These are phyloP conservation scores for Hippocampus zosterae DNA, from an alignment of 2,113 vertebrate genomes.

Conservation along the genomic window DNA sequence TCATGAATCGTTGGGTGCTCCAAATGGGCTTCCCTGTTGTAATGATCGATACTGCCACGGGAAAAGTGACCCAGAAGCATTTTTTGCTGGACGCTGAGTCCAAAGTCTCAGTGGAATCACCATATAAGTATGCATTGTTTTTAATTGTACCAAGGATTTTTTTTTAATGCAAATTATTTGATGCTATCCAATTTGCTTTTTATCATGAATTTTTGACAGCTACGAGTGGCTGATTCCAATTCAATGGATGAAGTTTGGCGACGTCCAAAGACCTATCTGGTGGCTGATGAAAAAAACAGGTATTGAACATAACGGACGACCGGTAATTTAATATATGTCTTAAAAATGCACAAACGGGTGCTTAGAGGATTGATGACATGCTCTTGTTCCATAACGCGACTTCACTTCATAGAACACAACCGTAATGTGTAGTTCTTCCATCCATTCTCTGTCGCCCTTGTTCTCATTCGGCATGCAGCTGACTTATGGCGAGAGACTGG, in stretches of 20 bases:
- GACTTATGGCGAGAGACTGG: too few species aligned
- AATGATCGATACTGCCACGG: conserved; percentile 69
- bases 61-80: conserved; percentile 73
- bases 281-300: conserved; percentile 63
- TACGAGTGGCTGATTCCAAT: conserved; percentile 63
- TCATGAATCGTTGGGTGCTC: conserved; percentile 88
- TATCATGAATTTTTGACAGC: conserved; percentile 16
- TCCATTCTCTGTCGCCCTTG: too few species aligned
- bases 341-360: too few species aligned
- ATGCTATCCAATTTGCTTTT: not conserved
- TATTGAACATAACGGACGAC: conserved; percentile 8
- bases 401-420: too few species aligned
- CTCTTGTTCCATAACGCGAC: too few species aligned
- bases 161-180: not conserved
- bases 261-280: conserved; percentile 25
- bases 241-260: conserved; percentile 49
- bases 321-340: not conserved
- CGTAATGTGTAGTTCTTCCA: too few species aligned
- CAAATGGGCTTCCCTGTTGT: conserved; percentile 93
- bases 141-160: too few species aligned
- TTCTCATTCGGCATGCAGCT: too few species aligned
- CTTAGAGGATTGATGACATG: too few species aligned
- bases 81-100: conserved; percentile 79
- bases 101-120: conserved; percentile 63
- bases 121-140: conserved; percentile 70